A percentile compares a stretch with the other conserved stretches of the same genome.
These are phyloP conservation scores for Dryobates pubescens DNA, from an alignment of 2,797 vertebrate species.

Conservation along the genomic window DNA sequence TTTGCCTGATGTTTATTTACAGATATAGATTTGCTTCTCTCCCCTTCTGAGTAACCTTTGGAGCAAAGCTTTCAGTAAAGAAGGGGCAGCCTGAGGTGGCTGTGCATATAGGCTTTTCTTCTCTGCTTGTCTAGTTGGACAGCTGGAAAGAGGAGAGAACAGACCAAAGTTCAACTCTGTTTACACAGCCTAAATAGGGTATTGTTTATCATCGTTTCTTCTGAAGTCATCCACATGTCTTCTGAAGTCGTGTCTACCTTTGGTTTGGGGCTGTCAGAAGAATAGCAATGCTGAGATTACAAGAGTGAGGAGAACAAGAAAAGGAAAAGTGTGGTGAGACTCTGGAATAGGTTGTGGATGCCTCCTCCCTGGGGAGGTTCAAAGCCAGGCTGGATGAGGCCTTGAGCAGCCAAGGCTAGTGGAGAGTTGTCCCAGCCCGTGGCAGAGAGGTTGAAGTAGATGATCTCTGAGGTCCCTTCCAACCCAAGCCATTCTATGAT, in stretches of 20 bases:
- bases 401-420: no score
- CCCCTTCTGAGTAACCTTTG: not conserved
- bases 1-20: conserved; percentile 32
- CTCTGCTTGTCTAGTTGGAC: conserved; percentile 1
- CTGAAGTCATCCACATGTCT: not conserved
- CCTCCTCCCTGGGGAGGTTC: no score
- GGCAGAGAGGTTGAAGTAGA: no score
- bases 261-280: not conserved
- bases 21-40: conserved; percentile 29
- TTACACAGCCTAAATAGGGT: conserved; percentile 6
- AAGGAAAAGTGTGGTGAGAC: not conserved
- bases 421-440: no score
- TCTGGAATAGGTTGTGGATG: no score
- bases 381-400: no score
- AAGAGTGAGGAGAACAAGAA: not conserved
- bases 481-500: no score
- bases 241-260: not conserved
- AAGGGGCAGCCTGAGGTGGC: conserved; percentile 12
- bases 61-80: not conserved
- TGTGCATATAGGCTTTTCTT: not conserved
- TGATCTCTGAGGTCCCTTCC: no score
- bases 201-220: conserved; percentile 18
- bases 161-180: not conserved
- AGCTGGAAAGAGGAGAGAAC: not conserved
- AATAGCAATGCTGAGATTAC: not conserved